Base-by-base conservation (phyloP, 2,888 invertebrate species). In the Tyria jacobaeae region DNA sequence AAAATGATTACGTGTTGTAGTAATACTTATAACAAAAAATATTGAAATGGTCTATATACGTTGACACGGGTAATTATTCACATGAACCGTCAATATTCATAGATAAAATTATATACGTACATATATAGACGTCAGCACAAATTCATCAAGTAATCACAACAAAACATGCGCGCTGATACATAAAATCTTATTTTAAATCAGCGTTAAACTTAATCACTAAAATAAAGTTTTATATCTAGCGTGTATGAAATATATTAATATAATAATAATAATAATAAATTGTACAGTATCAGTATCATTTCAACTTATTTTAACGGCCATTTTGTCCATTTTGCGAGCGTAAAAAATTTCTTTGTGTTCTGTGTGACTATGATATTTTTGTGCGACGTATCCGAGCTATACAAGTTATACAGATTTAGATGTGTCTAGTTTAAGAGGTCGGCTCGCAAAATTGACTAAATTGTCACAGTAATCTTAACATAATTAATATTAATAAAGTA, bases 251-350 rank as follows among this genome's bases (percentile, higher is more conserved):
- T 90, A 89, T 89, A 88, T 90, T 89, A 89, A 84, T 83, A 84
- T 66, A 66, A 75, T 73, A 70, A 69, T 76, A 71, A 71, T 56
- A 84, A 81, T 84, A 76, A 82, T 80, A 80, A 84, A 90, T 92
- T 91, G 91, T 91, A 92, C 91, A 92, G 89, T 88, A 89, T 87
- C 88, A 87, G 86, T 85, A 86, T 87, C 83, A 81, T 83, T 80
- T 83, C 78, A 85, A 79, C 76, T 75, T 75, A 75, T 76, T 71
- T 73, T 41, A 48, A 74, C 37, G 31, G 37, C 56, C 62, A 53
- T 64, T 57, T n/a, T n/a, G 65, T 71, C 57, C 12, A 71, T 56
- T 70, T 59, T 70, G 64, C 65, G 66, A 69, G 66, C 44, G 3
- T 21, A 15, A 15, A 47, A n/a, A 14, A 24, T 53, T n/a, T n/a